Percentiles rank a stretch among this genome's conserved stretches.
Evolutionary conservation across 2,888 invertebrate genomes (phyloP).

Genomic region (Eristalis arbustorum): DNA sequence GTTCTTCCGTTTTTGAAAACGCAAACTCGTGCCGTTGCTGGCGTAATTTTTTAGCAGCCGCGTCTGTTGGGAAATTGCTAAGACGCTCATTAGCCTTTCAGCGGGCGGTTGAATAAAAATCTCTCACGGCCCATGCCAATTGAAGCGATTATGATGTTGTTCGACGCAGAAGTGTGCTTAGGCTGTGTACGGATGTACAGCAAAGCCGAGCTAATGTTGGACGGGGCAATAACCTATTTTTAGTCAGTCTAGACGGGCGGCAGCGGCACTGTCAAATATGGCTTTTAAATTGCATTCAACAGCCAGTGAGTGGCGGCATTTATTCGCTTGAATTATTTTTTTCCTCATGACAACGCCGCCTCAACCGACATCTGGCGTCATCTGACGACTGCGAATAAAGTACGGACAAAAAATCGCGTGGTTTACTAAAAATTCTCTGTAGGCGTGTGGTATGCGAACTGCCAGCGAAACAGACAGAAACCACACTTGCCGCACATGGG

Average conservation of each 20-base stretch:
- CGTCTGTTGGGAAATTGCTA: not conserved
- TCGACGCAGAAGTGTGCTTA: not conserved
- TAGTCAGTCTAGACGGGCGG: not conserved
- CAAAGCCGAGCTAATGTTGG: not conserved
- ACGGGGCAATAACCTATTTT: not conserved
- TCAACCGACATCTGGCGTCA: not conserved
- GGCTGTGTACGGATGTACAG: no score
- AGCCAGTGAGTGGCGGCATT: not conserved
- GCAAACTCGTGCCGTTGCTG: not conserved
- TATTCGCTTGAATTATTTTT: not conserved
- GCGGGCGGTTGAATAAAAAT: constrained; percentile 7
- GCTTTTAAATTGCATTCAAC: not conserved
- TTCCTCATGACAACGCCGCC: not conserved
- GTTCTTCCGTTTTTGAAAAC: not conserved
- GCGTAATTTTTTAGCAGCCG: not conserved
- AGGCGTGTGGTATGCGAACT: not conserved
- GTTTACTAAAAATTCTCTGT: not conserved
- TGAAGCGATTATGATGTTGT: constrained; percentile 17
- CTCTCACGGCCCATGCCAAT: constrained; percentile 12
- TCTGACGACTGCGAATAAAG: not conserved
- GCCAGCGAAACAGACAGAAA: not conserved
- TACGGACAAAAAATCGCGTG: not conserved
- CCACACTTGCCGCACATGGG: not conserved
- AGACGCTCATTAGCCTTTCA: not conserved
- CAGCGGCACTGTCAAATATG: not conserved